Conservation (phyloP, 2,888 invertebrate species). For the Thalpophila matura region DNA sequence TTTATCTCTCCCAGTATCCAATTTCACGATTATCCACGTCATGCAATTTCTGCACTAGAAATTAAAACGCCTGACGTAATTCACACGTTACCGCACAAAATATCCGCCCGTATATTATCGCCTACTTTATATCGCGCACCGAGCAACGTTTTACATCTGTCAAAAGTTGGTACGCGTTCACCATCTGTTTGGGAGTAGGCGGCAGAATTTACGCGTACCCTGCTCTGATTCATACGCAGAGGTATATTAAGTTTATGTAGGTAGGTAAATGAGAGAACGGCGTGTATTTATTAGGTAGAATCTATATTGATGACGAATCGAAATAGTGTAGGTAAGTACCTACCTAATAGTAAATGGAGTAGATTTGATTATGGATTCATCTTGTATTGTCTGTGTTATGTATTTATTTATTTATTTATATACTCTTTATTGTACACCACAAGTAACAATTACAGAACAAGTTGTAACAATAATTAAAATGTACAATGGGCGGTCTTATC, state of each 20-base stretch:
- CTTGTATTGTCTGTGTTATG: not conserved
- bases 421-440: too few relatives aligned
- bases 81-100: not conserved
- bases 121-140: conserved; percentile 71
- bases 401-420: too few relatives aligned
- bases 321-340: not conserved
- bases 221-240: conserved; percentile 54
- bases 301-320: conserved; percentile 27
- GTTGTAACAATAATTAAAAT: too few relatives aligned
- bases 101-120: conserved; percentile 54
- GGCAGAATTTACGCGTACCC: conserved; percentile 54
- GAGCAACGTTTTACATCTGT: conserved; percentile 77
- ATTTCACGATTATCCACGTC: too few relatives aligned
- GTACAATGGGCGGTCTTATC: too few relatives aligned
- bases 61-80: not conserved
- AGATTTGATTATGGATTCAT: not conserved
- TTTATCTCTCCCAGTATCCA: too few relatives aligned
- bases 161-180: conserved; percentile 77
- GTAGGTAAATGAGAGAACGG: conserved; percentile 16
- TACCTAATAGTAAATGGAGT: too few relatives aligned
- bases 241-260: conserved; percentile 27
- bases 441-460: too few relatives aligned
- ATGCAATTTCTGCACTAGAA: too few relatives aligned
- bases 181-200: conserved; percentile 72
- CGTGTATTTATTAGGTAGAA: conserved; percentile 24